Percentiles rank a stretch among this genome's conserved stretches.
These are phyloP conservation scores for human DNA, from an alignment of 2,113 vertebrate species.

Conservation along the genomic window DNA sequence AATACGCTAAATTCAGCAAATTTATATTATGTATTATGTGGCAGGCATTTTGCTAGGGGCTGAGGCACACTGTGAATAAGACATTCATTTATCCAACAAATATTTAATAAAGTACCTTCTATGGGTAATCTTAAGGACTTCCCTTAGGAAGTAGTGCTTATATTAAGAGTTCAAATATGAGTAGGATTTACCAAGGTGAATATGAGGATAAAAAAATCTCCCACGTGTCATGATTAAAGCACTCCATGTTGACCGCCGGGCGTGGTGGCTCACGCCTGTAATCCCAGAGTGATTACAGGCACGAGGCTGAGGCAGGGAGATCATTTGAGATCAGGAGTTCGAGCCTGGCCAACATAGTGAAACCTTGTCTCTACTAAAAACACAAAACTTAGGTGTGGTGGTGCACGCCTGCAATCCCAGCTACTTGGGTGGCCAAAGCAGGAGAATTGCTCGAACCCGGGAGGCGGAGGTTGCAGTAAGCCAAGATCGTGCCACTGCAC, in stretches of 20 bases:
- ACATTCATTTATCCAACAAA: background rate
- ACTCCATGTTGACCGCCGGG: background rate
- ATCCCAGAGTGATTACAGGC: no score
- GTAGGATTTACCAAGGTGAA: background rate
- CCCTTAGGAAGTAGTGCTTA: background rate
- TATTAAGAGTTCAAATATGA: background rate
- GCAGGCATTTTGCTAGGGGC: background rate
- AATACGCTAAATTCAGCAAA: conserved; percentile 31
- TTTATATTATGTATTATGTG: background rate
- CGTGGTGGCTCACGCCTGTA: no score
- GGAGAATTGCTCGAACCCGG: no score
- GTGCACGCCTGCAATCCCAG: no score
- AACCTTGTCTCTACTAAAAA: no score
- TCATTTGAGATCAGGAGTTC: no score
- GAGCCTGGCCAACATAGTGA: no score
- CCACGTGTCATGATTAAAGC: background rate
- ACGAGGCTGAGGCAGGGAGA: no score
- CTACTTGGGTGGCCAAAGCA: no score
- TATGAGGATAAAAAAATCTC: background rate
- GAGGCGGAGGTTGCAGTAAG: no score
- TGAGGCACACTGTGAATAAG: background rate
- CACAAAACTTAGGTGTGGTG: no score
- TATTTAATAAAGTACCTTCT: background rate
- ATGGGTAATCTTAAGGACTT: background rate
- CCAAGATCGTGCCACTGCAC: no score